phyloP scores from a whole-genome alignment of 1,140 invertebrate genomes.

The Bombus soroeensis region DNA sequence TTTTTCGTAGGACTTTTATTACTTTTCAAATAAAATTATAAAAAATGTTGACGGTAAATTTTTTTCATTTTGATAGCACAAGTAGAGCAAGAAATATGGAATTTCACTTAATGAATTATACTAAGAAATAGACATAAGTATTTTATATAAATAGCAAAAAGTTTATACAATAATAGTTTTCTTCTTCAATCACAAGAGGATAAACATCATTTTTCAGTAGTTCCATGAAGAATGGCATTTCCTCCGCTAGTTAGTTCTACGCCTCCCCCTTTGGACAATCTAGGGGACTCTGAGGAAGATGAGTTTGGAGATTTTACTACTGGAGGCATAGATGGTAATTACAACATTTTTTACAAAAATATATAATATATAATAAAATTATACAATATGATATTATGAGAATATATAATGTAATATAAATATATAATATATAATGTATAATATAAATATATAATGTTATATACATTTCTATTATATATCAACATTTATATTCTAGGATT shows the following conservation, averaged over 20 bases:
- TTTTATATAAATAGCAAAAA: not conserved
- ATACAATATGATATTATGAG: no score
- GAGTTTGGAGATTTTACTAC: conserved; percentile 85
- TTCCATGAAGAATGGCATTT: conserved; percentile 76
- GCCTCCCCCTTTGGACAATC: conserved; percentile 85
- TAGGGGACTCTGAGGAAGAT: conserved; percentile 85
- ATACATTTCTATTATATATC: conserved; percentile 15
- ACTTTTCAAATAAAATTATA: not conserved
- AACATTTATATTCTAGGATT: conserved; percentile 74
- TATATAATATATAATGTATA: no score
- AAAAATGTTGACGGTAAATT: no score
- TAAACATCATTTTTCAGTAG: conserved; percentile 1
- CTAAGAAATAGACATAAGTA: not conserved
- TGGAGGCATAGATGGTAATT: conserved; percentile 81
- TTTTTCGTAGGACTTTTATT: not conserved
- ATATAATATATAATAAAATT: no score
- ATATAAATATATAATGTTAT: no score
- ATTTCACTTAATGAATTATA: not conserved
- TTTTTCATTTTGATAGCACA: not conserved
- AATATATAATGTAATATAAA: no score
- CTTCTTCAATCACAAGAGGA: not conserved
- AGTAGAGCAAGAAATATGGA: not conserved
- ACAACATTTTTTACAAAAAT: conserved; percentile 8
- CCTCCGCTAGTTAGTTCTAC: conserved; percentile 86
- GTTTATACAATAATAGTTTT: not conserved